Conservation (phyloP, 1,140 invertebrate species). For the Pseudomyrmex flavicornis region DNA sequence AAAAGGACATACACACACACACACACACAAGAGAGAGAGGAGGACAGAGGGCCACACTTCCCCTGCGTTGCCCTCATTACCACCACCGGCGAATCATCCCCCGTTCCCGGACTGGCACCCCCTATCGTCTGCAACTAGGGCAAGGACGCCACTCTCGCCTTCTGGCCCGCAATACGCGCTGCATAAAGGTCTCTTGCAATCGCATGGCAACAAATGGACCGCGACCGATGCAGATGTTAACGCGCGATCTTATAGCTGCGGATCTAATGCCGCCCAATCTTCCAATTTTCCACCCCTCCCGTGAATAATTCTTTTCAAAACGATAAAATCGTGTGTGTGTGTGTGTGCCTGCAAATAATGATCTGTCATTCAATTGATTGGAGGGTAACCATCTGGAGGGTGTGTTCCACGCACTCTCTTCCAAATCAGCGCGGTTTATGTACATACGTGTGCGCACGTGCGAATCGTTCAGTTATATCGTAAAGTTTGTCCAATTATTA, state of each 20-base stretch:
- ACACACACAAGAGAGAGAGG: too few species aligned
- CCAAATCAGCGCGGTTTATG: background rate
- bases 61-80: slow-evolving; percentile 67
- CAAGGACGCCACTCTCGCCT: slow-evolving; percentile 75
- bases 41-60: slow-evolving; percentile 42
- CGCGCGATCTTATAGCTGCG: slow-evolving; percentile 20
- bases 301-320: slow-evolving; percentile 21
- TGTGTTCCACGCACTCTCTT: too few species aligned
- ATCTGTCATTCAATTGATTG: slow-evolving; percentile 35
- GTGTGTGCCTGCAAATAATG: background rate
- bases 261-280: background rate
- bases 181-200: slow-evolving; percentile 52
- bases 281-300: background rate
- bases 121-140: slow-evolving; percentile 71
- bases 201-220: slow-evolving; percentile 72
- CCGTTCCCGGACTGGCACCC: slow-evolving; percentile 43
- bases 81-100: slow-evolving; percentile 38
- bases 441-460: background rate
- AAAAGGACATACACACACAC: too few species aligned
- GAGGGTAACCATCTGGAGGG: background rate
- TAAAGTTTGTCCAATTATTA: background rate
- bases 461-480: background rate
- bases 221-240: slow-evolving; percentile 72
- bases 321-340: background rate
- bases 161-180: slow-evolving; percentile 37